A percentile compares a stretch with the other conserved stretches of the same genome.
phyloP scores from a whole-genome alignment of 2,888 invertebrate genomes.

The Pristionchus japonicus region DNA sequence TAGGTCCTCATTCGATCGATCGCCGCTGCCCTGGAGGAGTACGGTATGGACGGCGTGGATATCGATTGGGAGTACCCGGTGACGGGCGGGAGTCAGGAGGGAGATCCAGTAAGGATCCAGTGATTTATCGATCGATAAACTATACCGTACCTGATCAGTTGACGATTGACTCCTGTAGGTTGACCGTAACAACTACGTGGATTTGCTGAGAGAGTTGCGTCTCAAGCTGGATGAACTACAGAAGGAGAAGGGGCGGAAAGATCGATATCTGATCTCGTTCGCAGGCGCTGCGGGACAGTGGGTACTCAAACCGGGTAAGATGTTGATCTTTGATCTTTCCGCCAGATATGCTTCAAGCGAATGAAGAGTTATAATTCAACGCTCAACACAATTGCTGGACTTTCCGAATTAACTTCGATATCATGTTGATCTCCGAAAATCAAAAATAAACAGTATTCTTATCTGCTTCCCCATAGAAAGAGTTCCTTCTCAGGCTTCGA shows the following conservation, averaged over 20 bases:
- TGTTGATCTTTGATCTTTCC: conserved; percentile 19
- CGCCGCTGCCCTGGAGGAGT: conserved; percentile 45
- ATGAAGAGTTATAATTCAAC: too few relatives aligned
- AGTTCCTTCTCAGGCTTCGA: conserved; percentile 64
- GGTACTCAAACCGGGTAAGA: conserved; percentile 69
- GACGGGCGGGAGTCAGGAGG: conserved; percentile 70
- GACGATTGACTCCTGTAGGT: conserved; percentile 49
- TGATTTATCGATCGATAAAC: background rate
- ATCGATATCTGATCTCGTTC: conserved; percentile 66
- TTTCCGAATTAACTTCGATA: background rate
- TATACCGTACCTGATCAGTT: background rate
- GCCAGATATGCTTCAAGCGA: background rate
- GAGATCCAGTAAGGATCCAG: conserved; percentile 63
- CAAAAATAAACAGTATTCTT: too few relatives aligned
- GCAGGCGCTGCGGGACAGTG: conserved; percentile 75
- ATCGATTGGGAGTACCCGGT: conserved; percentile 75
- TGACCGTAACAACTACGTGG: conserved; percentile 71
- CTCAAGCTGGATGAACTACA: conserved; percentile 61
- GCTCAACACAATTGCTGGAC: background rate
- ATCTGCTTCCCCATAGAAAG: background rate
- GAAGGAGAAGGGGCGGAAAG: conserved; percentile 30
- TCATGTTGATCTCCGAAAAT: background rate
- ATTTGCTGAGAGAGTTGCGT: conserved; percentile 68
- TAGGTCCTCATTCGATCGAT: conserved; percentile 43
- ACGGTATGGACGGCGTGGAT: conserved; percentile 73